Base-by-base conservation (phyloP, 1,140 invertebrate genomes). In the Drosophila parvula region DNA sequence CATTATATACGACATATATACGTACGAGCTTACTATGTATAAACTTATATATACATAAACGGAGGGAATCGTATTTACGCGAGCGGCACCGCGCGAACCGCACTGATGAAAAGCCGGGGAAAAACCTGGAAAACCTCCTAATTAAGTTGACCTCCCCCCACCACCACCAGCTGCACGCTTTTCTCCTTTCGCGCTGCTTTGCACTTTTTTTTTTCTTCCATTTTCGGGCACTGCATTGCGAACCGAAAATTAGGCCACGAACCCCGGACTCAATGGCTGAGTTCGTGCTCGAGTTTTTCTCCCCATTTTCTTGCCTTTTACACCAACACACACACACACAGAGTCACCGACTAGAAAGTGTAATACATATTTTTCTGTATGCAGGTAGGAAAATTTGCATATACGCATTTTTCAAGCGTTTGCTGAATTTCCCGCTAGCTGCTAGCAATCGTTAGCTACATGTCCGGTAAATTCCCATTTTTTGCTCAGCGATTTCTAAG, bases 401-500 rank as follows among this genome's bases (percentile, higher is more conserved):
- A 75, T 67, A 89, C 85, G 84, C 81, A 88, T 89, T 84, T 89
- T 71, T 68, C 69, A 64, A 59, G 59, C 59, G 41, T 10, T 10
- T 79, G 77, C 55, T 43, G 77, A 71, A 64, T 70, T 73, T 59
- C 48, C 80, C 47, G 50, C n/a, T n/a, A n/a, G 45, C 59, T 55
- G 50, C 61, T 65, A 65, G 69, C 62, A 83, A 69, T 77, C 75
- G 79, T 83, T 79, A 47, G 71, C 62, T 58, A 61, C 64, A 88
- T 84, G 84, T 89, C 84, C 77, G 69, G 80, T 58, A 60, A 71
- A 58, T 78, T 77, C 65, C 55, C 44, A 32, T 36, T 55, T 51
- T 50, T 55, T 74, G 50, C 48, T 44, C 41, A 57, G 51, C 65
- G 47, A 73, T 75, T 88, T 68, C 68, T 44, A 48, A 62, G 55